phyloP scores from a whole-genome alignment of 92 coral and sea anemone genomes.

The Epizoanthus stellaris region DNA sequence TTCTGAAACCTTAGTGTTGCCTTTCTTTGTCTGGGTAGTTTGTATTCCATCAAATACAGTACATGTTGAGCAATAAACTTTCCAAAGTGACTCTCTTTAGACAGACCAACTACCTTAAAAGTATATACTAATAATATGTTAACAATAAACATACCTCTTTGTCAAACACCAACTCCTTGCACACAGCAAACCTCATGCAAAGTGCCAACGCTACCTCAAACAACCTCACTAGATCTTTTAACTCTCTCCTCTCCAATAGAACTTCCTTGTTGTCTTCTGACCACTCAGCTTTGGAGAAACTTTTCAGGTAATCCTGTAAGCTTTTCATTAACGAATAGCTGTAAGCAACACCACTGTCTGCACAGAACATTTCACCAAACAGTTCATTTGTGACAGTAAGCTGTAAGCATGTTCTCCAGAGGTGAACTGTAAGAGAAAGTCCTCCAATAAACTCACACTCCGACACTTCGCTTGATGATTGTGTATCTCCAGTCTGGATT shows the following conservation, averaged over 20 bases:
- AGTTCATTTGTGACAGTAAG: constrained; percentile 71
- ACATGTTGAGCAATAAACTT: too few species aligned
- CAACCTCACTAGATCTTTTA: constrained; percentile 60
- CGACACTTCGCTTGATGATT: background rate
- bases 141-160: constrained; percentile 53
- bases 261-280: constrained; percentile 6
- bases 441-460: constrained; percentile 44
- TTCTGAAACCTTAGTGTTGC: too few species aligned
- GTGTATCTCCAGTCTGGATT: background rate
- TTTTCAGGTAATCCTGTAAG: constrained; percentile 52
- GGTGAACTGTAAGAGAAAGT: constrained; percentile 68
- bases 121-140: background rate
- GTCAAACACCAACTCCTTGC: constrained; percentile 60
- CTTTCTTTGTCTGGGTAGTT: too few species aligned
- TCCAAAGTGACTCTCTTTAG: too few species aligned
- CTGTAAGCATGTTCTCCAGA: constrained; percentile 91
- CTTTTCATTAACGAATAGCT: constrained; percentile 58
- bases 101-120: too few species aligned
- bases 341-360: constrained; percentile 54
- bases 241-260: constrained; percentile 1
- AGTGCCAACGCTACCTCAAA: constrained; percentile 80
- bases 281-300: background rate
- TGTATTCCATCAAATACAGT: too few species aligned
- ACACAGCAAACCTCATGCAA: constrained; percentile 75
- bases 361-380: constrained; percentile 80